Conservation (phyloP, 2,113 vertebrate genomes). For the Pithys albifrons region DNA sequence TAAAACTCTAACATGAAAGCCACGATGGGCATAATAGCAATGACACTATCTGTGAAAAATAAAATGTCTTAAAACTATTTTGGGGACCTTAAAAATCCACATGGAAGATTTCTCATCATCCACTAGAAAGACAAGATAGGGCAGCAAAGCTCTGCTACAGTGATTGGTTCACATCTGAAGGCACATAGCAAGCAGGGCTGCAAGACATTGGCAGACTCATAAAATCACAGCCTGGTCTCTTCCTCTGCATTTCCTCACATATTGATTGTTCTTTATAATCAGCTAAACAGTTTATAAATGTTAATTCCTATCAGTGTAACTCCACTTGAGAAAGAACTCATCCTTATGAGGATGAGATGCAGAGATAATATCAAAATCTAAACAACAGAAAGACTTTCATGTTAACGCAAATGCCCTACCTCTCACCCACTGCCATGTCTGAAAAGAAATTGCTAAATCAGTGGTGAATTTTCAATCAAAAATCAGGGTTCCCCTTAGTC, state of each 20-base stretch:
- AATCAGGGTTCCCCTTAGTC: neutral
- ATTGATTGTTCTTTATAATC: neutral
- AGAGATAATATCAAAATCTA: neutral
- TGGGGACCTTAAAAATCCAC: neutral
- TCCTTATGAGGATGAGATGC: neutral
- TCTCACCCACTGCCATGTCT: neutral
- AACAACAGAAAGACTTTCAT: neutral
- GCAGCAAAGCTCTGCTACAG: neutral
- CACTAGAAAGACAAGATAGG: rapidly evolving
- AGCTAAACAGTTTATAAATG: neutral
- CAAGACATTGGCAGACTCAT: neutral
- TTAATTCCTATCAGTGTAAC: neutral
- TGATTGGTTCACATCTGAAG: rapidly evolving
- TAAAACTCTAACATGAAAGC: neutral
- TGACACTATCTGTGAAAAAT: neutral
- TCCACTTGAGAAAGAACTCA: neutral
- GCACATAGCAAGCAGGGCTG: neutral
- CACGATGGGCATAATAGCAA: neutral
- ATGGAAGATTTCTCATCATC: neutral
- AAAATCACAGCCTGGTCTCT: neutral
- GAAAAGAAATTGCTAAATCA: neutral
- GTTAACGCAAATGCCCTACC: neutral
- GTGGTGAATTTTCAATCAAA: neutral
- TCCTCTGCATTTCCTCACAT: neutral
- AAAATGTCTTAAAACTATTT: neutral